A percentile compares a stretch with the other conserved stretches of the same genome.
Evolutionary conservation across 2,797 vertebrate genomes (phyloP).

Genomic region (Remorina albescens): DNA sequence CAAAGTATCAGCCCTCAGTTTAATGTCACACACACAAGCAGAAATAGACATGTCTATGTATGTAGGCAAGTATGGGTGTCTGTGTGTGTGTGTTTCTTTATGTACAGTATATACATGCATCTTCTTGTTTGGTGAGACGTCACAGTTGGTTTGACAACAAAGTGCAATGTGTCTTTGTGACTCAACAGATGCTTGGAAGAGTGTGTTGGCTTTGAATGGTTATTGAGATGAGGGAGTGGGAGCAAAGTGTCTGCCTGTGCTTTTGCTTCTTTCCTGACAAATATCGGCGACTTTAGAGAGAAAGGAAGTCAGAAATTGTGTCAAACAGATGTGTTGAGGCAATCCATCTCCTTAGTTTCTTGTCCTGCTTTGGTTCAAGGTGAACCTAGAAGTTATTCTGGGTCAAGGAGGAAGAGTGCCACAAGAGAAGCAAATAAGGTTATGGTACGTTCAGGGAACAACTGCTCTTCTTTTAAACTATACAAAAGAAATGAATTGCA

Average conservation of each 20-base stretch:
- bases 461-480: conserved; percentile 24
- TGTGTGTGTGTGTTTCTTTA: too few relatives aligned
- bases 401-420: conserved; percentile 57
- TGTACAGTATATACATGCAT: conserved; percentile 3
- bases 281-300: conserved; percentile 52
- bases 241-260: conserved; percentile 42
- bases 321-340: conserved; percentile 36
- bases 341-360: conserved; percentile 46
- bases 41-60: conserved; percentile 9
- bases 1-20: too few relatives aligned
- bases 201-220: conserved; percentile 60
- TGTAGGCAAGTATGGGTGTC: too few relatives aligned
- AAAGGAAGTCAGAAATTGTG: conserved; percentile 59
- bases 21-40: too few relatives aligned
- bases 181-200: conserved; percentile 76
- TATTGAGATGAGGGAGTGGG: conserved; percentile 54
- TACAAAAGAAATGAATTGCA: conserved; percentile 48
- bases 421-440: conserved; percentile 29
- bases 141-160: conserved; percentile 57
- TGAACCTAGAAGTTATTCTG: conserved; percentile 53
- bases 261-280: conserved; percentile 45
- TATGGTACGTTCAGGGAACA: background rate
- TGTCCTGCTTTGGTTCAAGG: conserved; percentile 42
- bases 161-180: conserved; percentile 63
- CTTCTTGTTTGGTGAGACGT: conserved; percentile 45